Evolutionary conservation across 1,140 invertebrate species (phyloP), one percentile per base, ranked within the genome.

Genomic region (Bombus confusus): DNA sequence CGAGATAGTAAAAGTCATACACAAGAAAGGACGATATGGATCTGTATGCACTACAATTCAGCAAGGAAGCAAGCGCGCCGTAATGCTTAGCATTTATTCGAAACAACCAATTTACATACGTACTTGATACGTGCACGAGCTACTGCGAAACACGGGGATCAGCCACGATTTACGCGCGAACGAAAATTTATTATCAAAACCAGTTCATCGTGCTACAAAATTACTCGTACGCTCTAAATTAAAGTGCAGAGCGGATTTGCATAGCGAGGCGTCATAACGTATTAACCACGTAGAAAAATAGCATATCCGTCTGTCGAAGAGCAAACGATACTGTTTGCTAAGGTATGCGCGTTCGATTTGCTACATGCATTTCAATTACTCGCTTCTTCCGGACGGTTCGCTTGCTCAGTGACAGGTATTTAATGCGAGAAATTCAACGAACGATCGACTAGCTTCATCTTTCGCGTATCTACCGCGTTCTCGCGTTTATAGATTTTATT

Each of bases 131-230:
- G 28, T 34, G 77, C 25, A 39, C 78, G 43, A 47, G 43, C 13
- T 69, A 39, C 43, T 43, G 64, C 18, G 6, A 10, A 13, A 9
- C 22, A 39, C 64, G n/a, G 25, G 4, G 18, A 68, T 68, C 59
- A 15, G 22, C 15, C 9, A n/a, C 22, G 25, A 68, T 80, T 69
- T 69, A 80, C 66, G 43, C n/a, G 31, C 43, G 37, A 47, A 64
- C 43, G 43, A 39, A 80, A 80, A 80, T 80, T 80, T 80, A 78
- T 78, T 64, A 80, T 37, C 41, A 43, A 69, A 69, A 69, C 64
- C 25, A 66, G 66, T 80, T 69, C n/a, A 80, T 28, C 34, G 39
- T 31, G 15, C 18, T 22, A 25, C 18, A 13, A 18, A 31, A 39
- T 39, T 31, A 10, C 28, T 15, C 39, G 37, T 43, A 12, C 28